phyloP scores from a whole-genome alignment of 1,140 invertebrate species.

The Drosophila novamexicana region DNA sequence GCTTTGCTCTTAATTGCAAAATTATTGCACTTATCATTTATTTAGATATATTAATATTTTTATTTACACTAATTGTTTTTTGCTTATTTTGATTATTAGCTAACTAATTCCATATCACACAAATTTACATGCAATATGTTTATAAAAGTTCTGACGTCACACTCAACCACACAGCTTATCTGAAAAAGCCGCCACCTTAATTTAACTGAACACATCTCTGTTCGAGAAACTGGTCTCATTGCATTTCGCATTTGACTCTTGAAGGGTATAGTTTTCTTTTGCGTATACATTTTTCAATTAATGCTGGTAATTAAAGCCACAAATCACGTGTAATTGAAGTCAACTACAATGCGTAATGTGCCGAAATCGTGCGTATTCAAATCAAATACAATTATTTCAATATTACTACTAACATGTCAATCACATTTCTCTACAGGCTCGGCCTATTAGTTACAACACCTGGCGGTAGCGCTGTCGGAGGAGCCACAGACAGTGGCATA shows the following conservation, averaged over 20 bases:
- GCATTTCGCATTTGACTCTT: slow-evolving; percentile 70
- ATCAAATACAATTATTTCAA: not conserved
- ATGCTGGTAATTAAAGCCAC: slow-evolving; percentile 43
- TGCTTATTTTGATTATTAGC: too few relatives aligned
- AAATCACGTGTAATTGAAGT: slow-evolving; percentile 24
- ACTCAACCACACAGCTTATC: not conserved
- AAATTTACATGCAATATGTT: too few relatives aligned
- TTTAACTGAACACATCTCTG: slow-evolving; percentile 6
- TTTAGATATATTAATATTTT: too few relatives aligned
- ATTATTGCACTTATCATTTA: too few relatives aligned
- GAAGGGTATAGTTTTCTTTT: slow-evolving; percentile 61
- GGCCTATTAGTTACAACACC: slow-evolving; percentile 73
- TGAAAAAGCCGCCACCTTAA: slow-evolving; percentile 7
- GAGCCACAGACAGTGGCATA: slow-evolving; percentile 47
- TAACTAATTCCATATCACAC: too few relatives aligned
- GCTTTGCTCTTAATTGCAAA: too few relatives aligned
- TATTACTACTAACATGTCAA: not conserved
- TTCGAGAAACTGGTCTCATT: slow-evolving; percentile 45
- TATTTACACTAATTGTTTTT: too few relatives aligned
- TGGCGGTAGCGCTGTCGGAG: slow-evolving; percentile 63
- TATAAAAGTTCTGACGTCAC: slow-evolving; percentile 17
- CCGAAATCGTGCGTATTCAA: slow-evolving; percentile 70
- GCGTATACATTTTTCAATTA: slow-evolving; percentile 58
- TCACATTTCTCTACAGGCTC: slow-evolving; percentile 48
- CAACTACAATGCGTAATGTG: slow-evolving; percentile 72